Percentiles rank a stretch among this genome's conserved stretches.
These are phyloP conservation scores for Myrmecobius fasciatus DNA, from an alignment of 2,113 vertebrate species.

Conservation along the genomic window DNA sequence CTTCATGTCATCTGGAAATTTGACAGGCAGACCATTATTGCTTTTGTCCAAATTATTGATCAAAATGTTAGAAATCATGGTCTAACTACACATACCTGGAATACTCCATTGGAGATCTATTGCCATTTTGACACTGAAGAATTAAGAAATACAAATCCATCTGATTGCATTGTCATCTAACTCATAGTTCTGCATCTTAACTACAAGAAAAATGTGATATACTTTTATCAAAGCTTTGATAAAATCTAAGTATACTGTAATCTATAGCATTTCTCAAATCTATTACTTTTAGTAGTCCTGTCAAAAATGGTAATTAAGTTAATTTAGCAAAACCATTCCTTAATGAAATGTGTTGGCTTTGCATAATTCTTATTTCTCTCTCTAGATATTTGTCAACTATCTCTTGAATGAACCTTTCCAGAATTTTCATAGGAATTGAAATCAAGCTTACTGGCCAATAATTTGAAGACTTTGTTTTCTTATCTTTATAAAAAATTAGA, in stretches of 20 bases:
- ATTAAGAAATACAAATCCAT: not conserved
- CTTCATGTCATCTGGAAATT: not conserved
- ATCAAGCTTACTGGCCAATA: not conserved
- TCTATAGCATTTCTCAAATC: not conserved
- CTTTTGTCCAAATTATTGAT: not conserved
- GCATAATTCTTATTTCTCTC: not conserved
- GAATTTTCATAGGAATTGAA: not conserved
- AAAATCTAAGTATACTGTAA: not conserved
- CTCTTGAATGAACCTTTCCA: not conserved
- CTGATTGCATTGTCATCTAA: not conserved
- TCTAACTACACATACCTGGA: not conserved
- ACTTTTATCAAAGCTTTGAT: not conserved
- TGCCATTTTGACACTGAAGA: not conserved
- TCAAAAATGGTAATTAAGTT: not conserved
- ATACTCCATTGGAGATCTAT: not conserved
- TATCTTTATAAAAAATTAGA: not conserved
- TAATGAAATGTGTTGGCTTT: not conserved
- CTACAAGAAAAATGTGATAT: not conserved
- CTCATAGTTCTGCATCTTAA: not conserved
- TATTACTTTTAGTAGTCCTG: not conserved
- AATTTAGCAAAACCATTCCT: not conserved
- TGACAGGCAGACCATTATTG: not conserved
- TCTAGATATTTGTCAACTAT: not conserved
- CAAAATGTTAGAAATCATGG: not conserved
- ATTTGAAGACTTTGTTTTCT: not conserved